Base-by-base conservation (phyloP, 37 sponge, comb jelly and placozoan species). In the Eunapius fragilis region DNA sequence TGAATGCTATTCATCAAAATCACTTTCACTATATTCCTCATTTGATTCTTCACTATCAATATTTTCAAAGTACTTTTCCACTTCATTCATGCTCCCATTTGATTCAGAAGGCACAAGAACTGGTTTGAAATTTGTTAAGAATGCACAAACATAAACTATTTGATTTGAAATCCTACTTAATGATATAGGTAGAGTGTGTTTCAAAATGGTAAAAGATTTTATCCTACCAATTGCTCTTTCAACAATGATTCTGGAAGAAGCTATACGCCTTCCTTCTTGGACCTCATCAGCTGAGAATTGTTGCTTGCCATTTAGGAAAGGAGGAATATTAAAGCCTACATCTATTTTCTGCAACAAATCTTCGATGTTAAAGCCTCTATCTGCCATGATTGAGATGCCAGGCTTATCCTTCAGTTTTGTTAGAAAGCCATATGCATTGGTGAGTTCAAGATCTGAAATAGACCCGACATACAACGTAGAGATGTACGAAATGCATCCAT, bases 141-240 rank as follows among this genome's bases (percentile, higher is more conserved):
- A 86, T 23, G 83, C 89, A 88, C 89, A 92, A 0, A 88, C 83
- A 48, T 25, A 68, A 2, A 87, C 78, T 33, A 71, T n/a, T n/a
- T 85, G 88, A 32, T 83, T 69, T 41, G 41, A 41, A 23, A 89
- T 14, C 49, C 80, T 75, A 67, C 78, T 69, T 75, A 92, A 72
- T 0, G 72, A 71, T 4, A 85, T 50, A 25, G 82, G 94, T 26
- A 92, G 74, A 27, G 78, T 84, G 45, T 50, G 76, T 37, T 84
- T 74, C 22, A 92, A 70, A 67, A 88, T 92, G 0, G 23, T 37
- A 50, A 84, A 92, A 30, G 58, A 34, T 77, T 89, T 89, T 12
- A 85, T 75, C 74, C 85, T 83, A 3, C 88, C 84, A n/a, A 91
- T 91, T 23, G 84, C 82, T 37, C 88, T 30, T 71, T 92, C 92